Conservation (phyloP, 1,140 invertebrate species). For the Tetranychus urticae region DNA sequence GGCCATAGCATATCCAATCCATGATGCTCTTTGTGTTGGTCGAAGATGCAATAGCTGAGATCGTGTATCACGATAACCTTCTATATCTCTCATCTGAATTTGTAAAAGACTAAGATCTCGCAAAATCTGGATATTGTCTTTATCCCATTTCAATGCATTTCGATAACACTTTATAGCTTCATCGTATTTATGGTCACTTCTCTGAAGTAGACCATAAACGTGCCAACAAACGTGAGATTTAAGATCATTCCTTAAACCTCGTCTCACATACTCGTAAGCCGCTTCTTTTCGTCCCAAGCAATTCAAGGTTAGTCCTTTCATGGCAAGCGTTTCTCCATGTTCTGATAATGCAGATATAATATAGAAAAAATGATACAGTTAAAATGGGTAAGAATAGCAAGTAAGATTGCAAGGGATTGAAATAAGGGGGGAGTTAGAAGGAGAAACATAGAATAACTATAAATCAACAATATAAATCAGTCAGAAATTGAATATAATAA, state of each 20-base stretch:
- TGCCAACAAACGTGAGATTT: slow-evolving; percentile 99
- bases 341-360: not conserved
- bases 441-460: not conserved
- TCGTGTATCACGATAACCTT: slow-evolving; percentile 66
- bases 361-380: not conserved
- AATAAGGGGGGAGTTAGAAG: too few species aligned
- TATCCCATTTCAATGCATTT: slow-evolving; percentile 96
- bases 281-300: slow-evolving; percentile 93
- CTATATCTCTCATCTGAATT: slow-evolving; percentile 96
- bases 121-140: slow-evolving; percentile 94
- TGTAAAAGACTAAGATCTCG: slow-evolving; percentile 88
- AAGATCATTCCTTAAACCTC: slow-evolving; percentile 82
- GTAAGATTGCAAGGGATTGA: too few species aligned
- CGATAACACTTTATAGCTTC: slow-evolving; percentile 98
- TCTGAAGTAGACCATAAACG: slow-evolving; percentile 76
- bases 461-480: not conserved
- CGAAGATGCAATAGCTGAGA: slow-evolving; percentile 85
- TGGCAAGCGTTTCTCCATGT: slow-evolving; percentile 69
- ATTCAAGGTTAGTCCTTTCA: slow-evolving; percentile 98
- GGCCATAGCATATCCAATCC: slow-evolving; percentile 98
- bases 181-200: slow-evolving; percentile 97
- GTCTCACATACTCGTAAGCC: slow-evolving; percentile 87
- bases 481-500: not conserved
- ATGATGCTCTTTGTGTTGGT: slow-evolving; percentile 85
- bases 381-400: too few species aligned